A percentile compares a stretch with the other conserved stretches of the same genome.
Conservation (phyloP, 1,140 invertebrate genomes). For the Brachionus plicatilis region DNA sequence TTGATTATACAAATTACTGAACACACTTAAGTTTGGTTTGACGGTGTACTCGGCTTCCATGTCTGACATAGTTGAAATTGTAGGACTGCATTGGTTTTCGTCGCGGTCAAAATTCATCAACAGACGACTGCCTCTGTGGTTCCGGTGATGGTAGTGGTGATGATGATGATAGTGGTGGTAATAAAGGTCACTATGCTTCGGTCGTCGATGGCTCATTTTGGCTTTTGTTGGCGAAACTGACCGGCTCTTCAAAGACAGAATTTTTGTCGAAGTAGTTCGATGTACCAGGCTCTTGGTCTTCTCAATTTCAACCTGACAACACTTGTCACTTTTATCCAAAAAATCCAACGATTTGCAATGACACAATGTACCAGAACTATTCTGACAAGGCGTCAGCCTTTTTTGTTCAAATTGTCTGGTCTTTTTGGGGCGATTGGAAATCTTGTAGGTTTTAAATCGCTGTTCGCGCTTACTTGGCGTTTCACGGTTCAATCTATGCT, state of each 20-base stretch:
- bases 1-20: constrained; percentile 27
- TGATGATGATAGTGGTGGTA: constrained; percentile 1
- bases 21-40: neutral
- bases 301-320: neutral
- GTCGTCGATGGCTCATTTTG: neutral
- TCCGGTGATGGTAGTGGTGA: neutral
- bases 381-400: neutral
- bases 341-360: neutral
- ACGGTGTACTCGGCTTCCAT: neutral
- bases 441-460: constrained; percentile 20
- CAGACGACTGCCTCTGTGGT: neutral
- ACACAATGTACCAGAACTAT: neutral
- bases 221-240: neutral
- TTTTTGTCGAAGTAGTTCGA: neutral
- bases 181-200: neutral
- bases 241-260: neutral
- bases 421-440: neutral
- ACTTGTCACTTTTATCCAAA: neutral
- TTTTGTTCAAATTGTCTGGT: neutral
- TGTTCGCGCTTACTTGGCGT: neutral
- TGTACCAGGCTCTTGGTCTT: neutral
- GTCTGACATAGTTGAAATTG: neutral
- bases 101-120: neutral
- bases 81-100: neutral
- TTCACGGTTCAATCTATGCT: neutral